Percentiles rank a stretch among this genome's conserved stretches.
These are phyloP conservation scores for Paragorgia papillata DNA, from an alignment of 92 coral and sea anemone species.

Conservation along the genomic window DNA sequence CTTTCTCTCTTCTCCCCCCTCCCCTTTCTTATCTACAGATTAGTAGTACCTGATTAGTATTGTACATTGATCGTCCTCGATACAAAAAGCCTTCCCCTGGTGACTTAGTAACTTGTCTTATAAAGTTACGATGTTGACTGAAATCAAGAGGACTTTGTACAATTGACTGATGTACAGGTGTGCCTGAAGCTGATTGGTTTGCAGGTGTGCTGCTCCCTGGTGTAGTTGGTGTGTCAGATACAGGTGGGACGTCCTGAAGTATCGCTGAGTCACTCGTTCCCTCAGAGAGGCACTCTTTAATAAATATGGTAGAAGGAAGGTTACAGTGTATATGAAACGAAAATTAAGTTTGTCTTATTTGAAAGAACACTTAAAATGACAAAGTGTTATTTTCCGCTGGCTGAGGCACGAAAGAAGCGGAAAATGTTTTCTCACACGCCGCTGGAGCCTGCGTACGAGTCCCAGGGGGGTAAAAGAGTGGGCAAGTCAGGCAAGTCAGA, in stretches of 20 bases:
- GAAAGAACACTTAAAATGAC: no score
- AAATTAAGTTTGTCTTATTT: no score
- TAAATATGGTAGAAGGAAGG: not conserved
- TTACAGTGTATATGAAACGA: no score
- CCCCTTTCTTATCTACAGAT: not conserved
- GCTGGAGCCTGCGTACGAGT: no score
- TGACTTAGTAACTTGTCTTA: slow-evolving; percentile 71
- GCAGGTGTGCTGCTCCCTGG: slow-evolving; percentile 7
- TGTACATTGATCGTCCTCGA: slow-evolving; percentile 81
- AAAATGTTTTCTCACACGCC: no score
- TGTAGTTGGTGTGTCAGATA: not conserved
- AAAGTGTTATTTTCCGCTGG: no score
- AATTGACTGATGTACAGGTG: slow-evolving; percentile 36
- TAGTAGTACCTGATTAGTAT: slow-evolving; percentile 28
- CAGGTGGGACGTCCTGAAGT: not conserved
- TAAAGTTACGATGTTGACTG: slow-evolving; percentile 61
- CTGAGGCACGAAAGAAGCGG: no score
- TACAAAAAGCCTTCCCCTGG: slow-evolving; percentile 93
- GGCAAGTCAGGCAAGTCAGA: no score
- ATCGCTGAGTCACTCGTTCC: not conserved
- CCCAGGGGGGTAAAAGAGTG: no score
- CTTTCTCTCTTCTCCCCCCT: not conserved
- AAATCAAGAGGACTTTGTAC: slow-evolving; percentile 72
- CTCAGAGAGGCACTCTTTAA: not conserved
- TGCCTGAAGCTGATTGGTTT: slow-evolving; percentile 27